Evolutionary conservation across 2,888 invertebrate species (phyloP).

Genomic region (Hydrotaea diabolus): DNA sequence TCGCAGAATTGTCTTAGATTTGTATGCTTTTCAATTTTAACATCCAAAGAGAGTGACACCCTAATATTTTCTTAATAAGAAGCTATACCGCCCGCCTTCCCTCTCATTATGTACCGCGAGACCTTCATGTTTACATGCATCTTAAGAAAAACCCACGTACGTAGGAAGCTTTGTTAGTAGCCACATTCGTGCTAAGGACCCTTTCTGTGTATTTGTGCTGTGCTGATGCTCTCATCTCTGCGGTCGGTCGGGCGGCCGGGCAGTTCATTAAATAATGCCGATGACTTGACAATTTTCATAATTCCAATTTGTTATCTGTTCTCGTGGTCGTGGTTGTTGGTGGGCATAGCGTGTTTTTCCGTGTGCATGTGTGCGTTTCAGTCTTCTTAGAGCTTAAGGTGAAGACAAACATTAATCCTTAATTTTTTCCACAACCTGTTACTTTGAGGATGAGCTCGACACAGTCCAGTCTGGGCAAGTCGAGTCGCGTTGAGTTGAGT

Average conservation of each 20-base stretch:
- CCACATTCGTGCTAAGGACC: constrained; percentile 31
- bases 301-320: constrained; percentile 66
- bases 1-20: too few species aligned
- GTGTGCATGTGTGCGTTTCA: not conserved
- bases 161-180: constrained; percentile 6
- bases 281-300: constrained; percentile 78
- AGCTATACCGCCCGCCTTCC: not conserved
- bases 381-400: constrained; percentile 40
- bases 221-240: constrained; percentile 31
- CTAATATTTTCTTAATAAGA: not conserved
- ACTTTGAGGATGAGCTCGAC: constrained; percentile 38
- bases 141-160: constrained; percentile 62
- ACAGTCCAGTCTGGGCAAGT: too few species aligned
- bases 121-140: constrained; percentile 54
- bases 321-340: constrained; percentile 30
- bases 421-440: constrained; percentile 60
- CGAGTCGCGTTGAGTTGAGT: too few species aligned
- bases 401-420: constrained; percentile 68
- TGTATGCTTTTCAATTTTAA: too few species aligned
- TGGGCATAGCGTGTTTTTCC: constrained; percentile 7
- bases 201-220: constrained; percentile 5
- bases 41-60: too few species aligned
- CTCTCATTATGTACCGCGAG: not conserved
- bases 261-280: constrained; percentile 77
- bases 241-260: constrained; percentile 41